Percentiles rank a stretch among this genome's conserved stretches.
Conservation (phyloP, 2,797 vertebrate species). For the Ibycter americanus region DNA sequence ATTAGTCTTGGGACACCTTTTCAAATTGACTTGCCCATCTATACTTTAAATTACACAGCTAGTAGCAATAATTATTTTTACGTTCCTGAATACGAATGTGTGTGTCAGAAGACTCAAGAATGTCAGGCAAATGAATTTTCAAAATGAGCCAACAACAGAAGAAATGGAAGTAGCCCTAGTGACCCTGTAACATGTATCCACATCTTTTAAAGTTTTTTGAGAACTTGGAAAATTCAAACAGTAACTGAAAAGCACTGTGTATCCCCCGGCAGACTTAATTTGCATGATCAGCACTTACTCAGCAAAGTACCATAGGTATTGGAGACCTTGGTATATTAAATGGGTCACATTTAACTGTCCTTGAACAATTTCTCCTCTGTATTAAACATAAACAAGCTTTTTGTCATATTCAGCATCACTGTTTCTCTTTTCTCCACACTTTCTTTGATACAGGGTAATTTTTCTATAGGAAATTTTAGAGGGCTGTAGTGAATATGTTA, state of each 20-base stretch:
- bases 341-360: conserved; percentile 64
- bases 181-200: not conserved
- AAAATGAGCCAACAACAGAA: conserved; percentile 30
- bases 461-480: not conserved
- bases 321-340: conserved; percentile 57
- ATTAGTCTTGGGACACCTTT: conserved; percentile 1
- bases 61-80: not conserved
- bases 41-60: not conserved
- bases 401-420: conserved; percentile 52
- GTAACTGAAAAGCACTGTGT: conserved; percentile 50
- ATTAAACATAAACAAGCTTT: conserved; percentile 52
- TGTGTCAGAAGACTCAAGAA: conserved; percentile 4
- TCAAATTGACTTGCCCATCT: not conserved
- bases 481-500: not conserved
- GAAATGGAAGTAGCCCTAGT: not conserved
- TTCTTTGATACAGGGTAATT: not conserved
- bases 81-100: not conserved
- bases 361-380: conserved; percentile 60
- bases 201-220: conserved; percentile 53
- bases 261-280: conserved; percentile 66
- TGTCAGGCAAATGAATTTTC: not conserved
- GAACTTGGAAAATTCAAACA: conserved; percentile 56
- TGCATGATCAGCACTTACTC: conserved; percentile 57
- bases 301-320: conserved; percentile 37
- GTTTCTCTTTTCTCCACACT: conserved; percentile 6